A percentile compares a stretch with the other conserved stretches of the same genome.
Conservation (phyloP, 2,113 vertebrate genomes). For the Jacana jacana region DNA sequence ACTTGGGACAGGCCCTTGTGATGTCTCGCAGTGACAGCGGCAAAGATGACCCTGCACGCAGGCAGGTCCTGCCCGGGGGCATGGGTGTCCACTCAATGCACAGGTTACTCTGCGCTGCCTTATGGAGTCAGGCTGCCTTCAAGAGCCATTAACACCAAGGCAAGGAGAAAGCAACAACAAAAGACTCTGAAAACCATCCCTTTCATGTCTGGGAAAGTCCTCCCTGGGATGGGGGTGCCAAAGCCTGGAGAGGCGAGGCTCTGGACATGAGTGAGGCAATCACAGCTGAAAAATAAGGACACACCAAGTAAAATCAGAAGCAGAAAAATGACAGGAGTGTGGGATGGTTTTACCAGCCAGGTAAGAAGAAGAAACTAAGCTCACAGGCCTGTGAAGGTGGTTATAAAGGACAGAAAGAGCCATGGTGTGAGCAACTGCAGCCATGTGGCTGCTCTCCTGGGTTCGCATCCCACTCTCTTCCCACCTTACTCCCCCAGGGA, state of each 20-base stretch:
- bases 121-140: conserved; percentile 66
- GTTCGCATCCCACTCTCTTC: neutral
- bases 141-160: conserved; percentile 72
- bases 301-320: neutral
- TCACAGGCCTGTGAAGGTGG: neutral
- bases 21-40: neutral
- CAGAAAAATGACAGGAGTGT: neutral
- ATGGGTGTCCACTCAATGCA: neutral
- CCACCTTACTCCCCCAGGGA: neutral
- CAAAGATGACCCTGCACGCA: neutral
- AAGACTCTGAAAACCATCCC: neutral
- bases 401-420: neutral
- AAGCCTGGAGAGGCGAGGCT: neutral
- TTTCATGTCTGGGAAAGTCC: neutral
- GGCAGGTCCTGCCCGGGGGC: neutral
- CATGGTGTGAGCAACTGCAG: rapidly evolving
- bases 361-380: neutral
- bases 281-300: neutral
- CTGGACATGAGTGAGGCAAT: neutral
- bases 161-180: neutral
- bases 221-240: neutral
- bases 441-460: neutral
- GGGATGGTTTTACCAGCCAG: neutral
- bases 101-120: neutral
- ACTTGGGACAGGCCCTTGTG: neutral